Evolutionary conservation across 1,140 invertebrate species (phyloP).

Genomic region (Euwallacea similis): DNA sequence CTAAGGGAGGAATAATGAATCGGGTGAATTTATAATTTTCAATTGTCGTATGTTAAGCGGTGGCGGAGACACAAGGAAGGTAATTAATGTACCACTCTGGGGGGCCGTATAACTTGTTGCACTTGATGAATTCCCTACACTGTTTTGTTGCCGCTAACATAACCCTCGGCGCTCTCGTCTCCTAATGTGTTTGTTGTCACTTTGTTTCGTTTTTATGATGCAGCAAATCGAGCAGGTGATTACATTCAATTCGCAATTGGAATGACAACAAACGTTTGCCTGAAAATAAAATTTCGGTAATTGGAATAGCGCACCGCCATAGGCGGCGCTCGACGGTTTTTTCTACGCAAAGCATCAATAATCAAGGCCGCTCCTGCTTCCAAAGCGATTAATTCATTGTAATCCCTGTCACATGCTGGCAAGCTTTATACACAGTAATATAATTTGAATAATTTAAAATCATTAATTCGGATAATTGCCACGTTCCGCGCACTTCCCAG

Average conservation of each 20-base stretch:
- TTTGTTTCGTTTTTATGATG: too few species aligned
- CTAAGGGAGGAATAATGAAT: constrained; percentile 9
- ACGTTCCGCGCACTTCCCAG: constrained; percentile 14
- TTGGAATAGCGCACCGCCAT: too few species aligned
- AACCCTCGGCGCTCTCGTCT: too few species aligned
- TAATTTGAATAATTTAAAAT: constrained; percentile 30
- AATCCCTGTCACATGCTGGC: constrained; percentile 17
- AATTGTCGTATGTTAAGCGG: constrained; percentile 5
- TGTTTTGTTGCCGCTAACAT: not conserved
- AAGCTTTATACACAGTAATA: constrained; percentile 21
- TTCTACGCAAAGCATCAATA: too few species aligned
- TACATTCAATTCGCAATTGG: too few species aligned
- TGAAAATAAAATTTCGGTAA: too few species aligned
- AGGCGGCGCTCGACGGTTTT: too few species aligned
- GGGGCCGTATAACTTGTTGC: constrained; percentile 1
- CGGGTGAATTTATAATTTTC: not conserved
- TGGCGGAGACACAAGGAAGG: not conserved
- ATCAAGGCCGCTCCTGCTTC: too few species aligned
- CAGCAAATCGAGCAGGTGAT: too few species aligned
- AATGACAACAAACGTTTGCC: too few species aligned
- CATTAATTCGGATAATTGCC: constrained; percentile 28
- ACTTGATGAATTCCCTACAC: not conserved
- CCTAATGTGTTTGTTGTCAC: too few species aligned
- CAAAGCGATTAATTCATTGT: constrained; percentile 3
- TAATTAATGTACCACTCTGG: constrained; percentile 1